Conservation (phyloP, 2,113 vertebrate species). For the Tautogolabrus adspersus region DNA sequence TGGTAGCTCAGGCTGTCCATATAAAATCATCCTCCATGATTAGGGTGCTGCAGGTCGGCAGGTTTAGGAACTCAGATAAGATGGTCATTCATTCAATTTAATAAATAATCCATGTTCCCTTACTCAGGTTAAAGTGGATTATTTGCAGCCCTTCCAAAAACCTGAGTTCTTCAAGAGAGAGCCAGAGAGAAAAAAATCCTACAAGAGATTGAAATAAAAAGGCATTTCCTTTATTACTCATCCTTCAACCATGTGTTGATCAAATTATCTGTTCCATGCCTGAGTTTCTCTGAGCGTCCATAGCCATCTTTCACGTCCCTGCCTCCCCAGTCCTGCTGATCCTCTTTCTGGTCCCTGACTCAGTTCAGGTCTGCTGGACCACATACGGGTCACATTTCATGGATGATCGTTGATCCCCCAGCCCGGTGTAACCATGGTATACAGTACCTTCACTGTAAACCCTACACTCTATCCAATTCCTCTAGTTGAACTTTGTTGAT, state of each 20-base stretch:
- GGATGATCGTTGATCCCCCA: constrained; percentile 52
- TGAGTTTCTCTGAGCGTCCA: not conserved
- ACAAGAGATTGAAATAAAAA: not conserved
- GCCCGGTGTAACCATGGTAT: constrained; percentile 2
- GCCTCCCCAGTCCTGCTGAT: constrained; percentile 19
- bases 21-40: constrained; percentile 4
- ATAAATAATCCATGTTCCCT: constrained; percentile 26
- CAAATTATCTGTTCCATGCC: not conserved
- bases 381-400: constrained; percentile 70
- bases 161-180: not conserved
- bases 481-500: not conserved
- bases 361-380: constrained; percentile 45
- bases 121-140: not conserved
- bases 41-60: not conserved
- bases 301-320: constrained; percentile 32
- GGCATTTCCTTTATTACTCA: not conserved
- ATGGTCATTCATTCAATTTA: constrained; percentile 3
- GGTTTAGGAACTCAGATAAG: constrained; percentile 1
- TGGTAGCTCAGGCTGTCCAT: not conserved
- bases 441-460: not conserved
- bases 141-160: not conserved
- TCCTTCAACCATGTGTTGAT: not conserved
- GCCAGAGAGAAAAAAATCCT: not conserved
- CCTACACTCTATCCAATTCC: not conserved
- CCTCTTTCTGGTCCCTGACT: constrained; percentile 38